Evolutionary conservation across 2,797 vertebrate species (phyloP).

Genomic region (Liparis tanakae): DNA sequence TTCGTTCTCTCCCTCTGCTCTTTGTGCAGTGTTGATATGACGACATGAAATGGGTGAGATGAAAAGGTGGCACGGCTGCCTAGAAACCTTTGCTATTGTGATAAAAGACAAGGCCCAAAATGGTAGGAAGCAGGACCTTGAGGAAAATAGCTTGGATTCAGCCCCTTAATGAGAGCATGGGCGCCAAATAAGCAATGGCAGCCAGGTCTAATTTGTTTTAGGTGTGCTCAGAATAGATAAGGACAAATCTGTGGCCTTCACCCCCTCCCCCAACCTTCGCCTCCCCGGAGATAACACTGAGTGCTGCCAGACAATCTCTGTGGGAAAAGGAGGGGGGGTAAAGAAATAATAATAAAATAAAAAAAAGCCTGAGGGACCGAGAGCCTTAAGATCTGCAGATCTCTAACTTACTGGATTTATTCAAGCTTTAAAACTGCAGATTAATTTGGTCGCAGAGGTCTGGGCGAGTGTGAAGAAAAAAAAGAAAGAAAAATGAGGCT

Average conservation of each 20-base stretch:
- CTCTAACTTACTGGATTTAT: conserved; percentile 83
- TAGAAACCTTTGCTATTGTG: conserved; percentile 77
- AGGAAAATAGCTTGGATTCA: conserved; percentile 78
- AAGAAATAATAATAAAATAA: conserved; percentile 42
- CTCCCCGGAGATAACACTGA: conserved; percentile 84
- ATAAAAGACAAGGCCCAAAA: conserved; percentile 76
- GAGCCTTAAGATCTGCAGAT: conserved; percentile 82
- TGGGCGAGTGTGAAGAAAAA: conserved; percentile 53
- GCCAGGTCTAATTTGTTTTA: conserved; percentile 88
- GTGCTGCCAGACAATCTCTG: conserved; percentile 83
- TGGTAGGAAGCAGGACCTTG: conserved; percentile 77
- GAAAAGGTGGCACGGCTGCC: conserved; percentile 70
- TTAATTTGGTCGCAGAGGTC: conserved; percentile 81
- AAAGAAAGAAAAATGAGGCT: conserved; percentile 54
- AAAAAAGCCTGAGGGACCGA: conserved; percentile 77
- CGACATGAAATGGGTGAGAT: conserved; percentile 73
- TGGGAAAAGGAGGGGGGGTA: conserved; percentile 65
- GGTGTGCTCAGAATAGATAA: conserved; percentile 89
- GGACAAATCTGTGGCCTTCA: conserved; percentile 83
- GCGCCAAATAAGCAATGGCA: conserved; percentile 78
- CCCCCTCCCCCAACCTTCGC: conserved; percentile 81
- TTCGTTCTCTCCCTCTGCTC: conserved; percentile 19
- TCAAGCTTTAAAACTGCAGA: conserved; percentile 84
- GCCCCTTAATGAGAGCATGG: conserved; percentile 80
- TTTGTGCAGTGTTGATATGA: conserved; percentile 71